phyloP scores from a whole-genome alignment of 2,888 invertebrate species.

The Eupelmus urozonus region DNA sequence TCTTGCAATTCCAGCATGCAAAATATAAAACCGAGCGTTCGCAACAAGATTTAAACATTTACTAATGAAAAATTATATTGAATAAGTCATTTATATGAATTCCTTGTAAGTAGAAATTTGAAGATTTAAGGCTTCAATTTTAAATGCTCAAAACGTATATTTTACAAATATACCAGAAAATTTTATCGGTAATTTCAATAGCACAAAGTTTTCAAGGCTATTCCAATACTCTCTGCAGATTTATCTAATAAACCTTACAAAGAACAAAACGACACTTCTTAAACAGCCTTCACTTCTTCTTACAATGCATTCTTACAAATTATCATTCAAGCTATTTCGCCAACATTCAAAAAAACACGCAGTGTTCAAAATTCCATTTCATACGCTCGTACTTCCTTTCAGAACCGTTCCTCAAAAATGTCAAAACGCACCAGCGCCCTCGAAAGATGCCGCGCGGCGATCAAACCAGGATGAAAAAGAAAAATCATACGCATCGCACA shows the following conservation, averaged over 20 bases:
- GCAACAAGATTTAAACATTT: not conserved
- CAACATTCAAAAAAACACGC: too few species aligned
- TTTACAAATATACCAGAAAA: too few species aligned
- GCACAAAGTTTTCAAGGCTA: too few species aligned
- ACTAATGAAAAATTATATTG: not conserved
- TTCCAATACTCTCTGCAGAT: not conserved
- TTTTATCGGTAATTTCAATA: too few species aligned
- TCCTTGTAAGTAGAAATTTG: not conserved
- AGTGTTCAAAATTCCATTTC: too few species aligned
- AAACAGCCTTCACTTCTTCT: too few species aligned
- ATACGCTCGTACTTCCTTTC: not conserved
- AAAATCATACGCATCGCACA: constrained; percentile 8
- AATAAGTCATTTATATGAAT: not conserved
- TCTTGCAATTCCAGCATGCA: not conserved
- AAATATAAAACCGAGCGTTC: not conserved
- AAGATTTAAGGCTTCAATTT: too few species aligned
- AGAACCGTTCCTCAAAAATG: not conserved
- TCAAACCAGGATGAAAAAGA: constrained; percentile 14
- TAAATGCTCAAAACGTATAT: too few species aligned
- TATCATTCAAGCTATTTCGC: too few species aligned
- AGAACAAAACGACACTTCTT: not conserved
- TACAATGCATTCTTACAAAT: too few species aligned
- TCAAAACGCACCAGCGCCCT: constrained; percentile 12
- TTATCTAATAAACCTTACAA: not conserved
- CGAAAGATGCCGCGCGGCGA: not conserved